Evolutionary conservation across 2,888 invertebrate species (phyloP), one percentile per base, ranked within the genome.

Genomic region (Nomada hirtipes): DNA sequence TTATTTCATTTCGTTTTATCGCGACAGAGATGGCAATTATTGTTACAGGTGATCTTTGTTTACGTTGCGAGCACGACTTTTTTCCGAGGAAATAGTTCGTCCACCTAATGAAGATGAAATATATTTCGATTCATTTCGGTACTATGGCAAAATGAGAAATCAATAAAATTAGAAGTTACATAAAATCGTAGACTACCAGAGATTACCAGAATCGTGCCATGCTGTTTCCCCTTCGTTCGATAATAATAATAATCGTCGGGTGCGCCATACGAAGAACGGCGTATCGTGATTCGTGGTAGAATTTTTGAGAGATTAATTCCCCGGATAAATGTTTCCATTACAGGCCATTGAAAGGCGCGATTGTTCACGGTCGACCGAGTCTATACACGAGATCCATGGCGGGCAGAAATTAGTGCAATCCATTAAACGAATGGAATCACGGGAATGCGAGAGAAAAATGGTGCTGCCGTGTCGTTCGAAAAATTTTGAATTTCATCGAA

Each of bases 301-400:
- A 73, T 44, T 53, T 36, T 67, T 44, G 11, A 23, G 4, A 36
- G 60, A 60, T 74, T 65, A 74, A 74, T 77, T 67, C 53, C 44
- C 60, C 52, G 73, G 18, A 42, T 61, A 60, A 74, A 60, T 11
- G 65, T 60, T 52, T 20, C 77, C 60, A 53, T 65, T 59, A 44
- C 47, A 4, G 11, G 13, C 55, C 47, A 15, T 36, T 68, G 4
- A 44, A 42, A 15, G 42, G 53, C 44, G 13, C 18, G 26, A 23
- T 42, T 50, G 13, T 64, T 73, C 74, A 74, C 64, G 20, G 20
- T 4, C 59, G 52, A 52, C 20, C 42, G 59, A 53, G 15, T 52
- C 59, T n/a, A 26, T 36, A 26, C 42, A 36, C 50, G 26, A 57
- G 42, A 3, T 42, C 20, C 20, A 10, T 15, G 29, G 29, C 10